Evolutionary conservation across 1,140 invertebrate genomes (phyloP), one percentile per base, ranked within the genome.

Genomic region (Drosophila malerkotliana): DNA sequence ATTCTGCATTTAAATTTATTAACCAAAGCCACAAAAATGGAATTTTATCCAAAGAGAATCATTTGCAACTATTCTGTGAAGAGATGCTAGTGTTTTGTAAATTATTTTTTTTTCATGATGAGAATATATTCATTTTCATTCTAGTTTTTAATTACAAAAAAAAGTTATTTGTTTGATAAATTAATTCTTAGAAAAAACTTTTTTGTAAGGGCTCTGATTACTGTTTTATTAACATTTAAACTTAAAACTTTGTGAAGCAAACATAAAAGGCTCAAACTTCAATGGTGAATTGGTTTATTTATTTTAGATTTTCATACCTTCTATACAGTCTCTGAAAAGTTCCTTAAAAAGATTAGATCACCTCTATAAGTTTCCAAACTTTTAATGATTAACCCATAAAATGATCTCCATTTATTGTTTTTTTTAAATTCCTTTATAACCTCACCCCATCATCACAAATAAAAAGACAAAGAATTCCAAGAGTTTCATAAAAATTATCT

Each of bases 401-500:
- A 37, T 1, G 4, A 37, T 12, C 10, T 34, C 7, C 32, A 26
- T 21, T 66, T 32, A 6, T 8, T 12, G 10, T 4, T 3, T 52
- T 15, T 41, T 2, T 0, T 26, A 10, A 2, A 10, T 7, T 9
- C 21, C 52, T n/a, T 4, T 44, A 12, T 4, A n/a, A 4, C 12
- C 3, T 12, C 14, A 2, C 14, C 41, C 41, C 41, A 47, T 21
- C 7, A 8, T 18, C 39, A 28, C 5, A 28, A 9, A 30, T 8
- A 3, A n/a, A 12, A 48, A 15, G 0, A 6, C 10, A n/a, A 44
- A 44, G 28, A 45, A 28, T 63, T 34, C n/a, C 47, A 47, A 26
- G 26, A 52, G 30, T 66, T 78, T 69, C 45, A 79, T 88, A 76
- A 88, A 88, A 87, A 87, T 75, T 78, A 49, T 88, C 83, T 88